Evolutionary conservation across 2,888 invertebrate species (phyloP).

Genomic region (Kryphioiulus occultus): DNA sequence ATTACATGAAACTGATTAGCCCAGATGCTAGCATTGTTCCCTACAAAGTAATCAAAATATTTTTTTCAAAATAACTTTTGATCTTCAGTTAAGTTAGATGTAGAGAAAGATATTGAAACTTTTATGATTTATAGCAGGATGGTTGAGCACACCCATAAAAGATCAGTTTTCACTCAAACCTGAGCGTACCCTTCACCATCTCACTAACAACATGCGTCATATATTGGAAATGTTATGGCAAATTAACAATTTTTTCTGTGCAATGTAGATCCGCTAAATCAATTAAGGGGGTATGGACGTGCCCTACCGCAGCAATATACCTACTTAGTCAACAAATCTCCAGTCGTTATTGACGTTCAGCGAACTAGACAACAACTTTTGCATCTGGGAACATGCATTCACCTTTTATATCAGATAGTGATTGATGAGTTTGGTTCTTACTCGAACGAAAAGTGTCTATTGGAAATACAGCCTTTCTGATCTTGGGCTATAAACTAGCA

Average conservation of each 20-base stretch:
- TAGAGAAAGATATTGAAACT: too few relatives aligned
- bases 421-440: constrained; percentile 17
- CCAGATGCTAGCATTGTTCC: too few relatives aligned
- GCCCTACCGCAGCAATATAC: neutral
- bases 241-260: neutral
- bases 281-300: neutral
- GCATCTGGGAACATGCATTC: constrained; percentile 36
- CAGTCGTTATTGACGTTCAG: constrained; percentile 17
- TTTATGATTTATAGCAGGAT: too few relatives aligned
- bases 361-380: neutral
- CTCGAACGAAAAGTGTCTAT: neutral
- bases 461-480: constrained; percentile 5
- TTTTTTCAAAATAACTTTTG: too few relatives aligned
- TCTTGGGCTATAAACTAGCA: neutral
- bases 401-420: neutral
- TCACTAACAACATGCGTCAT: too few relatives aligned
- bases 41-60: too few relatives aligned
- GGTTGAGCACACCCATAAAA: too few relatives aligned
- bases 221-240: neutral
- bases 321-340: neutral
- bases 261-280: neutral
- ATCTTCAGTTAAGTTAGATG: too few relatives aligned
- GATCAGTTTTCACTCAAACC: too few relatives aligned
- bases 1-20: too few relatives aligned
- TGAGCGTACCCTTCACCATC: too few relatives aligned